Conservation (phyloP, 2,113 vertebrate species). For the Petroica traversi region DNA sequence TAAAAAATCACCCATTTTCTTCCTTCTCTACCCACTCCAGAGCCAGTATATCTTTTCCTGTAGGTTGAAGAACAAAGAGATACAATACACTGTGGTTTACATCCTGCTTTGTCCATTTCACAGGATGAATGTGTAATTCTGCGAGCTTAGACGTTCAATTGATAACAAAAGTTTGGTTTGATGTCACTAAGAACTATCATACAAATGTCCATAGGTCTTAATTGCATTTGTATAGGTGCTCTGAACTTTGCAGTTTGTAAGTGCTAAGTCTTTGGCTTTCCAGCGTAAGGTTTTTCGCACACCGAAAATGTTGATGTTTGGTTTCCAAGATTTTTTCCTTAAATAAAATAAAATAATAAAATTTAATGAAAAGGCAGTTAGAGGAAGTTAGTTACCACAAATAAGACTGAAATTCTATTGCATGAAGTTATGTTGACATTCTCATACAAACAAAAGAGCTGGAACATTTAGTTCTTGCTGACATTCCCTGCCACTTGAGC, state of each 20-base stretch:
- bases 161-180: not conserved
- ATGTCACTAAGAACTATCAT: not conserved
- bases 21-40: not conserved
- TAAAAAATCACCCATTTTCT: not conserved
- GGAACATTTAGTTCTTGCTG: not conserved
- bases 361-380: not conserved
- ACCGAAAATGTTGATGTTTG: not conserved
- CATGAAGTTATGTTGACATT: not conserved
- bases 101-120: not conserved
- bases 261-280: not conserved
- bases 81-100: not conserved
- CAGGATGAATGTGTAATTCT: not conserved
- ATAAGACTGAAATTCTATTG: not conserved
- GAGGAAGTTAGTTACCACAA: not conserved
- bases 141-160: not conserved
- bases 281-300: rapidly evolving
- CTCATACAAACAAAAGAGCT: not conserved
- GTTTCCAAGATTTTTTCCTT: not conserved
- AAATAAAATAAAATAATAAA: not conserved
- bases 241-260: not conserved
- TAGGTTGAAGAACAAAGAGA: not conserved
- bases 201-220: not conserved
- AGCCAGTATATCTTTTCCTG: not conserved
- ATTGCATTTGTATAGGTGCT: not conserved
- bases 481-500: not conserved